These are phyloP conservation scores for Ichneumoninae sp. DNA, from an alignment of 2,888 invertebrate genomes.

Conservation along the genomic window DNA sequence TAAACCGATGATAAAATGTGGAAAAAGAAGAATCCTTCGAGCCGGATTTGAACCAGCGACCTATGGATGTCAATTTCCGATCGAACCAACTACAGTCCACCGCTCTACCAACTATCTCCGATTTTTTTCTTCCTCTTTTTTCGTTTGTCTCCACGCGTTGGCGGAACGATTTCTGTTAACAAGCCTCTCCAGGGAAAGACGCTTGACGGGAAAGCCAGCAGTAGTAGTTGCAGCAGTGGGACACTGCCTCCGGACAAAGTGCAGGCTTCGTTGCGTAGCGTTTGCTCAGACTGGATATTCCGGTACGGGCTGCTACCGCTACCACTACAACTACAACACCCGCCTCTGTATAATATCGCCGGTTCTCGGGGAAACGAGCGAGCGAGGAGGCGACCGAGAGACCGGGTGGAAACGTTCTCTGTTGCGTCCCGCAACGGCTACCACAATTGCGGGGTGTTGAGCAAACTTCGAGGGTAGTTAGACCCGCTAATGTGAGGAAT, in stretches of 20 bases:
- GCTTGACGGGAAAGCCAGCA: conserved; percentile 48
- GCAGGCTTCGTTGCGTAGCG: conserved; percentile 42
- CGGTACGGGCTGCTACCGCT: conserved; percentile 42
- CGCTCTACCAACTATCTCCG: conserved; percentile 82
- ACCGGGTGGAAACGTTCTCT: conserved; percentile 35
- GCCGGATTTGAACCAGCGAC: conserved; percentile 84
- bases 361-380: conserved; percentile 24
- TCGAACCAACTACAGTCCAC: conserved; percentile 80
- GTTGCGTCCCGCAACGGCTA: conserved; percentile 36
- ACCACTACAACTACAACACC: conserved; percentile 33
- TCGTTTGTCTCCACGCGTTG: conserved; percentile 17
- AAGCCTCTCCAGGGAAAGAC: conserved; percentile 58
- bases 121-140: not conserved
- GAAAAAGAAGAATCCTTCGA: conserved; percentile 76
- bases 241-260: conserved; percentile 56
- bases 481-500: conserved; percentile 62
- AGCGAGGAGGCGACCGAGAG: conserved; percentile 30
- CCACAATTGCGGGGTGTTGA: conserved; percentile 62
- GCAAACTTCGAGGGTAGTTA: conserved; percentile 64
- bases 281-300: conserved; percentile 51
- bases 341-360: conserved; percentile 33
- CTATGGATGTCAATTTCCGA: conserved; percentile 77
- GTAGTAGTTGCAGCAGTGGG: conserved; percentile 22
- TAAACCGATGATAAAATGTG: no score
- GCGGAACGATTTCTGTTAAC: conserved; percentile 61